A percentile compares a stretch with the other conserved stretches of the same genome.
Conservation (phyloP, 2,113 vertebrate genomes). For the Passer domesticus region DNA sequence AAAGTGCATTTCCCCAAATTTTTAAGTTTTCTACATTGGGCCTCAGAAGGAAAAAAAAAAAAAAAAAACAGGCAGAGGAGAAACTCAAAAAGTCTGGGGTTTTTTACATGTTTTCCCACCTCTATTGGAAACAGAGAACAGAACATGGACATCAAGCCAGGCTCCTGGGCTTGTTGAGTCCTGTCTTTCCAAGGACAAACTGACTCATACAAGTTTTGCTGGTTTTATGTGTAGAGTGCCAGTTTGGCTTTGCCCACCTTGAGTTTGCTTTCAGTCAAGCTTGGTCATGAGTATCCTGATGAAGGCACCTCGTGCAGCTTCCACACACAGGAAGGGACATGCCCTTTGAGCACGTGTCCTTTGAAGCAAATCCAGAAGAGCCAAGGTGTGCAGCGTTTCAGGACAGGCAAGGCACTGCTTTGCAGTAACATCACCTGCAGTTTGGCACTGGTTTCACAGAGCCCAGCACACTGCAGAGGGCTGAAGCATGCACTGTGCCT, state of each 20-base stretch:
- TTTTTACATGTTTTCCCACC: not conserved
- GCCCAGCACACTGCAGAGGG: not conserved
- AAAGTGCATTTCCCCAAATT: not conserved
- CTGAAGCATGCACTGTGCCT: not conserved
- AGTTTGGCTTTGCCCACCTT: not conserved
- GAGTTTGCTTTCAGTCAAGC: not conserved
- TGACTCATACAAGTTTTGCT: not conserved
- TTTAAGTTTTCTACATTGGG: not conserved
- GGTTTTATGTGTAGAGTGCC: not conserved
- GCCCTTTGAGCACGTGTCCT: not conserved
- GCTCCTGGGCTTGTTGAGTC: not conserved
- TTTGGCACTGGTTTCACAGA: not conserved
- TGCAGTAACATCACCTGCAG: not conserved
- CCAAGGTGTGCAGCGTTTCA: not conserved
- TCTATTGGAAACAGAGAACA: not conserved
- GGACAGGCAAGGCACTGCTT: not conserved
- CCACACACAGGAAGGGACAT: not conserved
- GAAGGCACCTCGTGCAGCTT: not conserved
- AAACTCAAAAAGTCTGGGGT: not conserved
- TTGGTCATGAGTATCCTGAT: not conserved
- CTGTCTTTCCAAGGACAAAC: not conserved
- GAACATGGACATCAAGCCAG: not conserved
- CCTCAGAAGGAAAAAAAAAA: not conserved
- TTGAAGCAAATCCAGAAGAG: not conserved
- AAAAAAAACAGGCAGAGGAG: not conserved